A percentile compares a stretch with the other conserved stretches of the same genome.
These are phyloP conservation scores for Ctena decussata DNA, from an alignment of 2,888 invertebrate genomes.

Conservation along the genomic window DNA sequence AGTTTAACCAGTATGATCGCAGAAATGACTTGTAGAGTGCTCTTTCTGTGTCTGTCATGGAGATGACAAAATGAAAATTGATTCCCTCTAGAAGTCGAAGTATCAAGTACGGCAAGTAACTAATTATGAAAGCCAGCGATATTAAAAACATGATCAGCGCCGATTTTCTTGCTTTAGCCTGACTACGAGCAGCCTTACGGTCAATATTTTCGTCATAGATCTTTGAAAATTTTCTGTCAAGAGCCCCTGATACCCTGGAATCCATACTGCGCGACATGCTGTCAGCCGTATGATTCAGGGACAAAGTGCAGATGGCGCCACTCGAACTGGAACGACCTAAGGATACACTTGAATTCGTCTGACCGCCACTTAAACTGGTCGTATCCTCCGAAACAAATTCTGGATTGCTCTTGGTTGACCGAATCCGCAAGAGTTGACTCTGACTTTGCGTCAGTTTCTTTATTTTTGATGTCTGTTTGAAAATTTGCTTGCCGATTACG, in stretches of 20 bases:
- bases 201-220: neutral
- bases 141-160: slow-evolving; percentile 72
- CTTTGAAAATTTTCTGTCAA: slow-evolving; percentile 12
- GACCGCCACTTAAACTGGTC: neutral
- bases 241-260: neutral
- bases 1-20: slow-evolving; percentile 70
- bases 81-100: slow-evolving; percentile 55
- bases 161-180: slow-evolving; percentile 56
- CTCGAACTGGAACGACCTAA: too few relatives aligned
- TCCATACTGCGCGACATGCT: neutral
- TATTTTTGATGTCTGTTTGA: slow-evolving; percentile 24
- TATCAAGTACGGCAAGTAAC: slow-evolving; percentile 65
- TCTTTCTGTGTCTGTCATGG: slow-evolving; percentile 52
- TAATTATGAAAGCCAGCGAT: slow-evolving; percentile 65
- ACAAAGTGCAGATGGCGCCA: neutral
- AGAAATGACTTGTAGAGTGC: slow-evolving; percentile 66
- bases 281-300: too few relatives aligned
- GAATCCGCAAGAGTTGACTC: neutral
- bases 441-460: neutral
- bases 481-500: slow-evolving; percentile 37
- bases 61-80: slow-evolving; percentile 47
- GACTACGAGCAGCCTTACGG: neutral
- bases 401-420: neutral
- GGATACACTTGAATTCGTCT: neutral
- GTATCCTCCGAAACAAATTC: neutral